Percentiles rank a stretch among this genome's conserved stretches.
Evolutionary conservation across 2,797 vertebrate genomes (phyloP).

Genomic region (Sebastiscus tertius): DNA sequence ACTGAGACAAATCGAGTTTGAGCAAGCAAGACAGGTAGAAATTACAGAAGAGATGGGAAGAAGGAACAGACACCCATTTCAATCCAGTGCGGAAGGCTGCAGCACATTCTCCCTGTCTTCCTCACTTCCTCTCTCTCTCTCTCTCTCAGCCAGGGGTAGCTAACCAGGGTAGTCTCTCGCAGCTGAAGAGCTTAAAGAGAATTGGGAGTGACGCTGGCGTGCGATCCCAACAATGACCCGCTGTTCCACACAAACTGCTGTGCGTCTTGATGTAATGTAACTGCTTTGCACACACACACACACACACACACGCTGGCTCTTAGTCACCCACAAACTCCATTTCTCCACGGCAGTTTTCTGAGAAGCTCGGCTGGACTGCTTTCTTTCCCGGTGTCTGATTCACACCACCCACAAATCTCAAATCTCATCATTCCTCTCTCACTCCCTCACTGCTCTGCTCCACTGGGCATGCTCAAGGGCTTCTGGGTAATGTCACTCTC

Average conservation of each 20-base stretch:
- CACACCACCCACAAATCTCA: slow-evolving; percentile 6
- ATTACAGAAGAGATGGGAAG: background rate
- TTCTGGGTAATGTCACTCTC: slow-evolving; percentile 73
- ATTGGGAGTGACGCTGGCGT: slow-evolving; percentile 59
- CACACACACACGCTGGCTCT: slow-evolving; percentile 21
- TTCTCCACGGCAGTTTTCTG: slow-evolving; percentile 12
- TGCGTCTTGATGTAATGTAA: slow-evolving; percentile 53
- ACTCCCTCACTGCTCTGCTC: slow-evolving; percentile 24
- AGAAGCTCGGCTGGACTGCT: slow-evolving; percentile 25
- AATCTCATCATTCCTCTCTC: slow-evolving; percentile 33
- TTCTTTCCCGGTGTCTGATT: slow-evolving; percentile 26
- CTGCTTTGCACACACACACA: slow-evolving; percentile 11
- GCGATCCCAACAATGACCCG: slow-evolving; percentile 57
- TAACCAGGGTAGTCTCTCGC: slow-evolving; percentile 3
- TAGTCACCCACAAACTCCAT: slow-evolving; percentile 30
- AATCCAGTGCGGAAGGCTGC: background rate
- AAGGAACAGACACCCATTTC: background rate
- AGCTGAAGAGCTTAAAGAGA: slow-evolving; percentile 25
- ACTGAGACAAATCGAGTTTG: background rate
- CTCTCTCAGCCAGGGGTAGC: slow-evolving; percentile 5
- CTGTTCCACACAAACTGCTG: slow-evolving; percentile 60
- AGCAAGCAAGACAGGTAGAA: background rate
- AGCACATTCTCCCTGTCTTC: background rate
- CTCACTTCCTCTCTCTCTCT: background rate
- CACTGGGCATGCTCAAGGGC: slow-evolving; percentile 30